Percentiles rank a stretch among this genome's conserved stretches.
Conservation (phyloP, 2,113 vertebrate genomes). For the Alligator sinensis region DNA sequence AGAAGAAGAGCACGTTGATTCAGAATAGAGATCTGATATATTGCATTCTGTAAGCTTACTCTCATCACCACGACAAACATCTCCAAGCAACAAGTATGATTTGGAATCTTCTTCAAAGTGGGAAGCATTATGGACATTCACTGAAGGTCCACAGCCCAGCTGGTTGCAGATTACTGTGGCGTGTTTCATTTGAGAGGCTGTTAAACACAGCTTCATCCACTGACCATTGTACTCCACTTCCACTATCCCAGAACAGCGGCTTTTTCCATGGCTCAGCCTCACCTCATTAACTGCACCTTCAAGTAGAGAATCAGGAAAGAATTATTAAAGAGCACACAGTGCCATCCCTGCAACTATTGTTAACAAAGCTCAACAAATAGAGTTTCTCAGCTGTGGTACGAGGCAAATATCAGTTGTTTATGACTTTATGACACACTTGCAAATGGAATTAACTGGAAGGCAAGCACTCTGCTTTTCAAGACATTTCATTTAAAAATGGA, state of each 20-base stretch:
- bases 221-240: not conserved
- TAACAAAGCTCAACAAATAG: not conserved
- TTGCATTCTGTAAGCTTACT: too few species aligned
- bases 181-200: not conserved
- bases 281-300: not conserved
- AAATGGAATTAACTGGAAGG: too few species aligned
- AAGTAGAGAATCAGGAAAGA: not conserved
- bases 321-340: not conserved
- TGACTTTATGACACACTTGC: not conserved
- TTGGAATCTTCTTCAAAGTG: not conserved
- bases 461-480: too few species aligned
- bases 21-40: not conserved
- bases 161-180: not conserved
- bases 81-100: not conserved
- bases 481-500: too few species aligned
- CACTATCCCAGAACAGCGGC: not conserved
- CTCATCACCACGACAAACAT: not conserved
- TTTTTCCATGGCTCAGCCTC: not conserved
- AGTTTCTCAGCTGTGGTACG: not conserved
- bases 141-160: not conserved
- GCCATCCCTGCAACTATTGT: not conserved
- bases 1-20: not conserved
- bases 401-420: not conserved
- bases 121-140: not conserved
- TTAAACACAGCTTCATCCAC: not conserved